phyloP scores from a whole-genome alignment of 1,140 invertebrate genomes.

The Mesaphorura yosii region DNA sequence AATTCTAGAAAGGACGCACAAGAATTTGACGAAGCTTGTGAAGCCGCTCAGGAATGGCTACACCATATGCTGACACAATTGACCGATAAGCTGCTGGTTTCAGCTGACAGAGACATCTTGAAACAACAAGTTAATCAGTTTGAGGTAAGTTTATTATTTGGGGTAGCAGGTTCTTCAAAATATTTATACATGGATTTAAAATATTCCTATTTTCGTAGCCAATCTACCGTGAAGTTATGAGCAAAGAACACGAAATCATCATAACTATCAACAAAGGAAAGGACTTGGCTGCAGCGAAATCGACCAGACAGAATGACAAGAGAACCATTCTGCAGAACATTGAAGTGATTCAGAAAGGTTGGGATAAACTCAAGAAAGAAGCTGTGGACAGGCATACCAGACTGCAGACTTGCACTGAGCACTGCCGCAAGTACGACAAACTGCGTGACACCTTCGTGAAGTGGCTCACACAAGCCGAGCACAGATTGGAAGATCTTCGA shows the following conservation, averaged over 20 bases:
- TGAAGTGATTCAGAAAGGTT: constrained; percentile 73
- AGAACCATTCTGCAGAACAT: constrained; percentile 53
- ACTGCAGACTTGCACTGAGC: constrained; percentile 74
- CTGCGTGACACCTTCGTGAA: constrained; percentile 72
- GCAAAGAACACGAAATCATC: constrained; percentile 83
- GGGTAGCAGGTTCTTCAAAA: not conserved
- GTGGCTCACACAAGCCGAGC: constrained; percentile 77
- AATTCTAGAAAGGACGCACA: constrained; percentile 51
- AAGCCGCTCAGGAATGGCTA: constrained; percentile 66
- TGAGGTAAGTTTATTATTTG: constrained; percentile 46
- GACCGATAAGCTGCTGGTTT: constrained; percentile 65
- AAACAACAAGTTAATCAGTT: constrained; percentile 76
- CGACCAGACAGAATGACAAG: constrained; percentile 37
- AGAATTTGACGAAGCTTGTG: constrained; percentile 42
- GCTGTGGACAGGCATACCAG: constrained; percentile 69
- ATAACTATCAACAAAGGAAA: constrained; percentile 85
- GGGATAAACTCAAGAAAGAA: constrained; percentile 79
- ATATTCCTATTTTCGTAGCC: constrained; percentile 38
- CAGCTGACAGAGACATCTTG: constrained; percentile 68
- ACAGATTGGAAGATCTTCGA: constrained; percentile 64
- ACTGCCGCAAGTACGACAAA: constrained; percentile 78
- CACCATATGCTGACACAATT: constrained; percentile 58
- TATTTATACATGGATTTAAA: not conserved
- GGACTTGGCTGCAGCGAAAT: constrained; percentile 48
- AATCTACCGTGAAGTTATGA: constrained; percentile 73